Evolutionary conservation across 2,888 invertebrate species (phyloP).

Genomic region (Drosophila atripex): DNA sequence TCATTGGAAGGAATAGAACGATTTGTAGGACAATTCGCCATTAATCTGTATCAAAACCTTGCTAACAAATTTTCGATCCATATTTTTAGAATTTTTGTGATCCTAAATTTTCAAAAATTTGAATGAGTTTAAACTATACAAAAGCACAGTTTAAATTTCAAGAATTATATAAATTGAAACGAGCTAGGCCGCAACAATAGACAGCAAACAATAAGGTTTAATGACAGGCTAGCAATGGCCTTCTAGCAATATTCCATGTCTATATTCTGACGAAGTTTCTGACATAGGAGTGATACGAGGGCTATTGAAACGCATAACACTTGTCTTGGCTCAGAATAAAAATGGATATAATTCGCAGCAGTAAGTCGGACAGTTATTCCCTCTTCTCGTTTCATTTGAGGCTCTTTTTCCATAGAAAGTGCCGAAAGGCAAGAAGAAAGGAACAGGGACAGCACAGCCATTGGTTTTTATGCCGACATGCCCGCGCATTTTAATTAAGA

Average conservation of each 20-base stretch:
- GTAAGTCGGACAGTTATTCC: slow-evolving; percentile 15
- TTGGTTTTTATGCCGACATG: slow-evolving; percentile 75
- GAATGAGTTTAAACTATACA: slow-evolving; percentile 4
- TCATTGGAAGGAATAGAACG: too few relatives aligned
- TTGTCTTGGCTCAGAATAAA: slow-evolving; percentile 31
- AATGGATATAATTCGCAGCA: slow-evolving; percentile 34
- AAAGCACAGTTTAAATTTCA: neutral
- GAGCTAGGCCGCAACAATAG: slow-evolving; percentile 10
- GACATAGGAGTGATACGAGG: slow-evolving; percentile 1
- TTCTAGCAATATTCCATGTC: neutral
- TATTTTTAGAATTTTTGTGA: too few relatives aligned
- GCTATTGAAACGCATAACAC: slow-evolving; percentile 38
- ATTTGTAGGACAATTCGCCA: too few relatives aligned
- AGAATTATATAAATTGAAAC: neutral
- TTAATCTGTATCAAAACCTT: too few relatives aligned
- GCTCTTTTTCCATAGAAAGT: neutral
- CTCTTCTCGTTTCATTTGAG: neutral
- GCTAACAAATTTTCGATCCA: too few relatives aligned
- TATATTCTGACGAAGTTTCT: neutral
- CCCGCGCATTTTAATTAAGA: slow-evolving; percentile 78
- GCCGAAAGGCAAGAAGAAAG: neutral
- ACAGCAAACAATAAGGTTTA: slow-evolving; percentile 25
- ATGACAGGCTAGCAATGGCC: slow-evolving; percentile 7
- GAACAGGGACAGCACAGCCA: slow-evolving; percentile 15
- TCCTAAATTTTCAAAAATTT: too few relatives aligned